These are phyloP conservation scores for Pseudolaguvia tuberculata DNA, from an alignment of 2,113 vertebrate species.

Conservation along the genomic window DNA sequence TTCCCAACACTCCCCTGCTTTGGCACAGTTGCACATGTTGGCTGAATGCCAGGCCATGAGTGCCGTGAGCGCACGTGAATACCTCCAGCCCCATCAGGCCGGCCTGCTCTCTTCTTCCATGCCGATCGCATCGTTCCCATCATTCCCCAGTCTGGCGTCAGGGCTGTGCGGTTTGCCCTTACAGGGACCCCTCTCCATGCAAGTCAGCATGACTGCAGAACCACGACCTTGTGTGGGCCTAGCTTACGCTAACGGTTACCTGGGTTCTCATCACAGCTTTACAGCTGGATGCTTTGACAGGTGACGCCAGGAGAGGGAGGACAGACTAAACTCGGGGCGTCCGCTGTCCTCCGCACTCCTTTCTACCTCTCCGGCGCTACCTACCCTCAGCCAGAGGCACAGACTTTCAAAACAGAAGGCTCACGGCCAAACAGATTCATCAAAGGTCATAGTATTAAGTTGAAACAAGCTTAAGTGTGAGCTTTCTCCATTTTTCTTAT, in stretches of 20 bases:
- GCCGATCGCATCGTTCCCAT: slow-evolving; percentile 54
- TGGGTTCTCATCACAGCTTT: slow-evolving; percentile 67
- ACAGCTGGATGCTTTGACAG: slow-evolving; percentile 77
- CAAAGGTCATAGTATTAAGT: slow-evolving; percentile 49
- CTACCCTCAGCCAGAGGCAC: slow-evolving; percentile 30
- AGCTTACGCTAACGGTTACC: slow-evolving; percentile 69
- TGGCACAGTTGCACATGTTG: slow-evolving; percentile 73
- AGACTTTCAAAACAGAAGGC: slow-evolving; percentile 45
- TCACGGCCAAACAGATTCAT: slow-evolving; percentile 29
- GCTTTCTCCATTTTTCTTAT: neutral
- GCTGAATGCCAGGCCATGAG: slow-evolving; percentile 75
- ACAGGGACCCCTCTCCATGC: slow-evolving; percentile 71
- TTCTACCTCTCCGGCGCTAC: slow-evolving; percentile 46
- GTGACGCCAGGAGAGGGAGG: slow-evolving; percentile 75
- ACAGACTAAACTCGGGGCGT: slow-evolving; percentile 53
- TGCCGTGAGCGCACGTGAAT: slow-evolving; percentile 75
- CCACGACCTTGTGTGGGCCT: slow-evolving; percentile 67
- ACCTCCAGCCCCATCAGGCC: slow-evolving; percentile 71
- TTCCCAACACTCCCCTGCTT: slow-evolving; percentile 62
- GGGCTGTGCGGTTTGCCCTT: slow-evolving; percentile 65
- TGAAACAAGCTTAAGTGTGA: slow-evolving; percentile 10
- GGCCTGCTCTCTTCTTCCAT: slow-evolving; percentile 57
- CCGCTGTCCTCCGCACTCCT: slow-evolving; percentile 49
- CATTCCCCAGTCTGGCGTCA: slow-evolving; percentile 63
- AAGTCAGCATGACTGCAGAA: slow-evolving; percentile 72